Percentiles rank a stretch among this genome's conserved stretches.
Conservation (phyloP, 2,113 vertebrate species). For the Chunga burmeisteri region DNA sequence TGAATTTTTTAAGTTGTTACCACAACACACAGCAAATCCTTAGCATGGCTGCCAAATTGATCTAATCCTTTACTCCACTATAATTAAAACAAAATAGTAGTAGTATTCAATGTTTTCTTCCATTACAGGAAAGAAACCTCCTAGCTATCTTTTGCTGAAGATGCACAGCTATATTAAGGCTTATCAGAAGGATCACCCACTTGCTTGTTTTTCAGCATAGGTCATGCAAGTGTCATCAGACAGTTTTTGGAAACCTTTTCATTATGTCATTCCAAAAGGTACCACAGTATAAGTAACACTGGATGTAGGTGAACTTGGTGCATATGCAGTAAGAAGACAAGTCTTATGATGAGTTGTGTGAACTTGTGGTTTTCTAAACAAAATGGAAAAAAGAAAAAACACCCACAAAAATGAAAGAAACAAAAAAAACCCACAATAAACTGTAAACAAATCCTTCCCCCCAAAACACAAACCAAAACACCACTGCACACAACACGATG, state of each 20-base stretch:
- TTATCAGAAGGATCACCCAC: background rate
- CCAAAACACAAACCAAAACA: background rate
- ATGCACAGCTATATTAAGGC: background rate
- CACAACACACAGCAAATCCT: conserved; percentile 50
- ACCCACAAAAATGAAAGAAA: background rate
- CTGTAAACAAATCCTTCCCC: accelerated
- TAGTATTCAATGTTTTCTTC: background rate
- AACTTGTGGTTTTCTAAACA: background rate
- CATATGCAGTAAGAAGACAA: background rate
- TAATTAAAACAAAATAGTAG: background rate
- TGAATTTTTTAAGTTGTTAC: conserved; percentile 44
- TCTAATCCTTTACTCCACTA: conserved; percentile 10
- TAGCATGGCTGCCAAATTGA: background rate
- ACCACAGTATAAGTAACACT: background rate
- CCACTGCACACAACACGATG: background rate
- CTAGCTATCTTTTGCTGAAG: background rate
- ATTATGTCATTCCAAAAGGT: background rate
- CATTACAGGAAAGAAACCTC: background rate
- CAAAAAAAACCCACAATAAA: background rate
- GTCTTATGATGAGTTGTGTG: background rate
- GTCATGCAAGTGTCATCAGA: background rate
- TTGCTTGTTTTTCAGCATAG: background rate
- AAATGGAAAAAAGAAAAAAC: background rate
- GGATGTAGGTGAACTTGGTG: background rate
- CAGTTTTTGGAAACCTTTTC: background rate